These are phyloP conservation scores for Scyliorhinus canicula DNA, from an alignment of 2,797 vertebrate species.

Conservation along the genomic window DNA sequence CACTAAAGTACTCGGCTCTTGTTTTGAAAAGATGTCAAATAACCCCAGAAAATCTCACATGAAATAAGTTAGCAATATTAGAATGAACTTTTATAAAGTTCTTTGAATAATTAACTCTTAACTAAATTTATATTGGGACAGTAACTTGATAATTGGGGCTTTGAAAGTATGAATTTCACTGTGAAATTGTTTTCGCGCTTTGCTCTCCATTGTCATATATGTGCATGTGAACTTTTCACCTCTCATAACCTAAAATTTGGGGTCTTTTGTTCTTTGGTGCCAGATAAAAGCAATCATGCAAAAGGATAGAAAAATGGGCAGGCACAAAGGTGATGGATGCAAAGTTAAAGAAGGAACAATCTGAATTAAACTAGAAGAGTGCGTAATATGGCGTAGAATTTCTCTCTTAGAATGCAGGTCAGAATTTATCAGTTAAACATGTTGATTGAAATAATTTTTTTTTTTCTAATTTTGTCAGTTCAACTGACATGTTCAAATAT, in stretches of 20 bases:
- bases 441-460: not conserved
- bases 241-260: not conserved
- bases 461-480: not conserved
- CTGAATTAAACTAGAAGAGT: not conserved
- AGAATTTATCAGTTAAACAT: conserved; percentile 8
- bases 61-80: not conserved
- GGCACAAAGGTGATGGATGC: not conserved
- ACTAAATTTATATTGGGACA: not conserved
- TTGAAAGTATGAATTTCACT: not conserved
- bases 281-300: not conserved
- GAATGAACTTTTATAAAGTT: not conserved
- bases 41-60: not conserved
- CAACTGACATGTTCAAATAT: not conserved
- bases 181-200: not conserved
- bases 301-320: not conserved
- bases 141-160: not conserved
- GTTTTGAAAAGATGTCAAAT: not conserved
- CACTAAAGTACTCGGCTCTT: no score
- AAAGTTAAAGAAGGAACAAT: not conserved
- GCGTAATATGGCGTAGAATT: not conserved
- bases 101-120: not conserved
- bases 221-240: not conserved
- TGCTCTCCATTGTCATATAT: not conserved
- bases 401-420: not conserved
- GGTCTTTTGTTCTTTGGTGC: not conserved